These are phyloP conservation scores for Cinclus mexicanus DNA, from an alignment of 2,113 vertebrate species.

Conservation along the genomic window DNA sequence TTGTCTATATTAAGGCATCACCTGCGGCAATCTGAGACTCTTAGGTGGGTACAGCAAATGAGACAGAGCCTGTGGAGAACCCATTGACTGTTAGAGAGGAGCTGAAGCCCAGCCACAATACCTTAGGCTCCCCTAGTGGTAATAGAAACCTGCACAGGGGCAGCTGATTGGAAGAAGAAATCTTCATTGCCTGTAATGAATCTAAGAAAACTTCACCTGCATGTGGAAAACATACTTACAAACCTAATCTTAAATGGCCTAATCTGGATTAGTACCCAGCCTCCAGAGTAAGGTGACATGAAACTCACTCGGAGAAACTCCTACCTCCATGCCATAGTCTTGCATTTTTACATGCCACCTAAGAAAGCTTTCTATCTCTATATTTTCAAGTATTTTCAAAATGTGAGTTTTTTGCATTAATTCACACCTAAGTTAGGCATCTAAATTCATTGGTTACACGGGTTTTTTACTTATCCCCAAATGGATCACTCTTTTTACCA, in stretches of 20 bases:
- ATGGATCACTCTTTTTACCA: neutral
- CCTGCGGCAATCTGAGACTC: neutral
- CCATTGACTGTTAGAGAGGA: neutral
- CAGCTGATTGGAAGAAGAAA: neutral
- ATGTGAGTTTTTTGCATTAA: neutral
- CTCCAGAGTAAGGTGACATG: neutral
- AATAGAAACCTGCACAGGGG: neutral
- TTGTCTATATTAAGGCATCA: neutral
- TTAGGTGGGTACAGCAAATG: neutral
- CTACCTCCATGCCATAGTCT: neutral
- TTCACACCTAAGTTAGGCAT: neutral
- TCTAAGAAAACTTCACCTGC: neutral
- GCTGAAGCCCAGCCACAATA: neutral
- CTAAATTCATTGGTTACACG: neutral
- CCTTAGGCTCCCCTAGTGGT: neutral
- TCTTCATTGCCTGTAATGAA: neutral
- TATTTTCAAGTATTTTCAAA: neutral
- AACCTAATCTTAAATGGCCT: neutral
- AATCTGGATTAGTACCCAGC: neutral
- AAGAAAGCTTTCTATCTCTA: neutral
- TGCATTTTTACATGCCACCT: neutral
- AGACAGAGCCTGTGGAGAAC: neutral
- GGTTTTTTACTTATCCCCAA: neutral
- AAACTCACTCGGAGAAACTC: neutral
- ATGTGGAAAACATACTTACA: neutral